Percentiles rank a stretch among this genome's conserved stretches.
Conservation (phyloP, 2,113 vertebrate species). For the Melanocharis versteri region DNA sequence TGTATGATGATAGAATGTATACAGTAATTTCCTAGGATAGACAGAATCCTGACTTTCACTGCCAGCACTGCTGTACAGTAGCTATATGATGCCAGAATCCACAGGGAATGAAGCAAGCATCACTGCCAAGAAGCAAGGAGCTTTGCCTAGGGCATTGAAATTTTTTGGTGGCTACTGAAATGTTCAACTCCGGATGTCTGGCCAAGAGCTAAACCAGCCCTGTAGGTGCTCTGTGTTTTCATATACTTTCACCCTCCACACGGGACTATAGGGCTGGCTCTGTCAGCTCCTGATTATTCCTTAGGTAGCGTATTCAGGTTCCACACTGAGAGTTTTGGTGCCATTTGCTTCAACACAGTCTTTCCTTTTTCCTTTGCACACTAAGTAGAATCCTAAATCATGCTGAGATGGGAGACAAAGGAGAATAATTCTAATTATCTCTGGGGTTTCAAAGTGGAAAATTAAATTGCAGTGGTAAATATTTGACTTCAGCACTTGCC, state of each 20-base stretch:
- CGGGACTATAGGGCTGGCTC: fast-evolving
- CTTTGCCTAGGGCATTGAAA: background rate
- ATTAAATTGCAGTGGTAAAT: constrained; percentile 61
- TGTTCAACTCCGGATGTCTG: background rate
- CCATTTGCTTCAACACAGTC: background rate
- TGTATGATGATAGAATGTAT: background rate
- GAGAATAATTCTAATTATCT: constrained; percentile 57
- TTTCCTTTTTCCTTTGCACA: background rate
- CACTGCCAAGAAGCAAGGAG: background rate
- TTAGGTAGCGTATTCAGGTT: background rate
- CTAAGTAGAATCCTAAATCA: constrained; percentile 43
- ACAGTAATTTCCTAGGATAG: background rate
- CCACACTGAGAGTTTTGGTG: background rate
- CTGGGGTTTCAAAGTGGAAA: constrained; percentile 42
- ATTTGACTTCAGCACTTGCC: constrained; percentile 47
- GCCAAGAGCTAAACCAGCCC: background rate
- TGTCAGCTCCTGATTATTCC: background rate
- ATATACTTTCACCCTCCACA: background rate
- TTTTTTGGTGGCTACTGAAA: background rate
- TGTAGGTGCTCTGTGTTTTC: background rate
- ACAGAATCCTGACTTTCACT: background rate
- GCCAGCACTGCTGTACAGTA: background rate
- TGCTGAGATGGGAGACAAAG: constrained; percentile 28
- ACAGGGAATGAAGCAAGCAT: background rate
- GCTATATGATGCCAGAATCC: background rate